A percentile compares a stretch with the other conserved stretches of the same genome.
These are phyloP conservation scores for Hypocryptadius cinnamomeus DNA, from an alignment of 2,113 vertebrate species.

Conservation along the genomic window DNA sequence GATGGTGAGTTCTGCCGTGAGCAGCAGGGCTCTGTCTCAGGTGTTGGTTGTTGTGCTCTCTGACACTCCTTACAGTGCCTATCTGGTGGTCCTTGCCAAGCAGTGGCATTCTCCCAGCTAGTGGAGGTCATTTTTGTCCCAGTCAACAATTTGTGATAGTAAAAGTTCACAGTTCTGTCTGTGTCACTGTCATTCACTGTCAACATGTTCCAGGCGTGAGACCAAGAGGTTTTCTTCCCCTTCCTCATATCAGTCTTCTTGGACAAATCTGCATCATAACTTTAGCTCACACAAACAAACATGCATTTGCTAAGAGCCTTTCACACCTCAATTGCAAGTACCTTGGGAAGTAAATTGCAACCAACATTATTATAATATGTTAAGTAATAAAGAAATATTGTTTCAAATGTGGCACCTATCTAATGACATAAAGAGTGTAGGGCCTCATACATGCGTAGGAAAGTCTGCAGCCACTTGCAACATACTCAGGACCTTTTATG, in stretches of 20 bases:
- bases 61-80: accelerated
- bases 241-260: neutral
- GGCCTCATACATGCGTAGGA: neutral
- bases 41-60: neutral
- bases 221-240: neutral
- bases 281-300: neutral
- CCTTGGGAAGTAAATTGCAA: neutral
- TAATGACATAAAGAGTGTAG: neutral
- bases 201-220: neutral
- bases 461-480: neutral
- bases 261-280: neutral
- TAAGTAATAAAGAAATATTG: neutral
- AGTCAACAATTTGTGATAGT: neutral
- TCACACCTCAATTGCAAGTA: neutral
- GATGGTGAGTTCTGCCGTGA: neutral
- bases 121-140: neutral
- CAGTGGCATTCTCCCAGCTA: neutral
- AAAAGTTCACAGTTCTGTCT: neutral
- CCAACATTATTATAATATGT: neutral
- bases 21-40: neutral
- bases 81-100: neutral
- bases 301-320: neutral
- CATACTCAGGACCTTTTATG: neutral
- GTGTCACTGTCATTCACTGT: neutral
- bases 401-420: neutral